Base-by-base conservation (phyloP, 2,797 vertebrate species). In the Pipistrellus pygmaeus region DNA sequence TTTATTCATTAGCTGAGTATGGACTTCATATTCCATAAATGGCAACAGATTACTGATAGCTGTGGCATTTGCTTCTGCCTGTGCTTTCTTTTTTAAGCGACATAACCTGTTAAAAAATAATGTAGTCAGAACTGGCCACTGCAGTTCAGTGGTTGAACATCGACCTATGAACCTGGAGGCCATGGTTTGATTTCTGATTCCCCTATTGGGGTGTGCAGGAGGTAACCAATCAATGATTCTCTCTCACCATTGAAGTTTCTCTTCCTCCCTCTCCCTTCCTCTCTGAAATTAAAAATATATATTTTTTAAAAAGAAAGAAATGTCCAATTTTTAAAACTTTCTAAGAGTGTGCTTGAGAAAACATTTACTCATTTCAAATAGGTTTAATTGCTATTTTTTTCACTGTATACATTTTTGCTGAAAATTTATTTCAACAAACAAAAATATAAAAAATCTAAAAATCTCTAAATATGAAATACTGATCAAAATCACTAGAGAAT, bases 1-100 rank as follows among this genome's bases (percentile, higher is more conserved):
- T 77, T 99, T 99, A 98, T 99, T 99, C 99, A 99, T 99, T 95
- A 99, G 98, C 88, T 99, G 99, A 0, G 99, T 99, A 98, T 99
- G 99, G 9, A 99, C 98, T 97, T 99, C 99, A 23, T 99, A 99
- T 93, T 99, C 99, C 99, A 99, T 99, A 96, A 99, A 99, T 3
- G 99, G 99, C 96, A 99, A 95, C 92, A 99, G 98, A 98, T 99
- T 99, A 96, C 99, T 99, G 97, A 99, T 99, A 44, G 98, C 98
- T 0, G 99, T 99, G 0, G 99, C 99, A 3, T 99, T 99, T 53
- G 99, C 99, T 97, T 99, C 99, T 4, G 99, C 99, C 97, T 99
- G 99, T 57, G 99, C 99, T 97, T 99, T 99, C 98, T 99, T 99
- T 98, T 99, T 99, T 55, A 99, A 98, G 35, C 99, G 99, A 95